Conservation (phyloP, 2,113 vertebrate species). For the Protobothrops flavoviridis region DNA sequence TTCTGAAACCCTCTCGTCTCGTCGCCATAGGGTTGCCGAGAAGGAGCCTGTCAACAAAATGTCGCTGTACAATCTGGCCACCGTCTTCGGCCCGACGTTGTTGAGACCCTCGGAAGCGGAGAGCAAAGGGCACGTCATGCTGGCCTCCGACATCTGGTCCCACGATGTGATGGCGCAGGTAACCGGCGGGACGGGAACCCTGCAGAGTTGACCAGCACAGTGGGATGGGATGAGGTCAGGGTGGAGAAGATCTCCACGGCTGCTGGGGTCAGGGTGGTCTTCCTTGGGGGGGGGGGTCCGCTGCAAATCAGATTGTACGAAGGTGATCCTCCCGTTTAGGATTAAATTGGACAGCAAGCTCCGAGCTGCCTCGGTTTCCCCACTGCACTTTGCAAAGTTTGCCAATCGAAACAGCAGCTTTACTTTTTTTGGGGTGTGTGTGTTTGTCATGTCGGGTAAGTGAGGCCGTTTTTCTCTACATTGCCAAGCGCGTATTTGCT, state of each 20-base stretch:
- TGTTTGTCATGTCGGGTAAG: not conserved
- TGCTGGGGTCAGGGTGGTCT: not conserved
- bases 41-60: conserved; percentile 99
- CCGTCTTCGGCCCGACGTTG: conserved; percentile 95
- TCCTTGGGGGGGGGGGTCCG: not conserved
- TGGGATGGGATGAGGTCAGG: not conserved
- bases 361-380: too few species aligned
- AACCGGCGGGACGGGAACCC: not conserved
- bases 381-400: not conserved
- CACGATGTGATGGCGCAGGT: conserved; percentile 99
- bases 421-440: too few species aligned
- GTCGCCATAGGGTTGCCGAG: conserved; percentile 85
- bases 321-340: not conserved
- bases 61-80: conserved; percentile 98
- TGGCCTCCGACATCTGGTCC: conserved; percentile 97
- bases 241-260: not conserved
- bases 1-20: not conserved
- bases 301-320: not conserved
- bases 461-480: not conserved
- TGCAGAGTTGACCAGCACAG: not conserved
- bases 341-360: not conserved
- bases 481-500: not conserved
- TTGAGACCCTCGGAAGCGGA: conserved; percentile 93
- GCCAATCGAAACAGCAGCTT: not conserved
- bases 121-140: conserved; percentile 86